Base-by-base conservation (phyloP, 1,140 invertebrate genomes). In the Limonius californicus region DNA sequence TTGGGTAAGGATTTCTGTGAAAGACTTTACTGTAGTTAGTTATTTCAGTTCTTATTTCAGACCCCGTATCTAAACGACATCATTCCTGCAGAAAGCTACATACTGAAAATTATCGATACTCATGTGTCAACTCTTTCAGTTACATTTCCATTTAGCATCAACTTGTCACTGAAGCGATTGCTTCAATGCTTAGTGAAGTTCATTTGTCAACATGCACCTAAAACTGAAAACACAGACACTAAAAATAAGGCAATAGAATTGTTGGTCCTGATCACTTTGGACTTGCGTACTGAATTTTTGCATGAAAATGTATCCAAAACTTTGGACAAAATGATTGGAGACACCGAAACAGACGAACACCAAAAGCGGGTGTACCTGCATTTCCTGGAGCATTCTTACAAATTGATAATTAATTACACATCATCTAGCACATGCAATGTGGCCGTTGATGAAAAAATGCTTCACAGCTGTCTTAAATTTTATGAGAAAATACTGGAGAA, bases 401-500 rank as follows among this genome's bases (percentile, higher is more conserved):
- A 84, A 65, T 77, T 92, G 35, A 79, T 88, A 16, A 54, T 63
- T 21, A 57, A 21, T 61, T 50, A 23, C 21, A 63, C 43, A 57
- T 27, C 20, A 16, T 27, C 27, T 27, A 63, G 45, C 55, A 20
- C 21, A 69, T 79, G 77, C 68, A 83, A 78, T 59, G 75, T 79
- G 18, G 73, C 75, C 19, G 79, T 89, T 2, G 84, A 88, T 72
- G 87, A 88, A 65, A 84, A 84, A 54, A 84, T 90, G 35, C 74
- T 89, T 4, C 83, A 86, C 62, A 85, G 87, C 61, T 89, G 85
- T 69, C 74, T 90, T 7, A 83, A 88, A 64, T 94, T 92, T 70
- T 89, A 94, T 84, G 92, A 94, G 76, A 86, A 87, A 64, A 83
- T 94, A 54, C 71, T 96, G 8, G 92, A 95, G 21, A 89, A 89